Evolutionary conservation across 2,113 vertebrate genomes (phyloP).

Genomic region (Eurypyga helias): DNA sequence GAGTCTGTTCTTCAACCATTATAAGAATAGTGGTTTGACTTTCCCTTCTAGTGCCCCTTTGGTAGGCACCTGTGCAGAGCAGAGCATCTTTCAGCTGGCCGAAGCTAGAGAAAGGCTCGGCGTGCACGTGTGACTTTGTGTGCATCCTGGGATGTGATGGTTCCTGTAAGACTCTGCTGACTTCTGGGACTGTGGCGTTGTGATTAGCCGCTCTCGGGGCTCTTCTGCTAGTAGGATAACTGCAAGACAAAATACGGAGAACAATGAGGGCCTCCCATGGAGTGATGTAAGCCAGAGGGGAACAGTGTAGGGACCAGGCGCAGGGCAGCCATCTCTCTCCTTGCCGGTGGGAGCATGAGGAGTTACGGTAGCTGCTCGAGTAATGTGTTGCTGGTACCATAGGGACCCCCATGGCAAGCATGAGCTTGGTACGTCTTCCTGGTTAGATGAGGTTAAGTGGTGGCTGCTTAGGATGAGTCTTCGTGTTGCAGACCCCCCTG

Average conservation of each 20-base stretch:
- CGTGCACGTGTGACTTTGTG: fast-evolving
- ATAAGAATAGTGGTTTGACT: not conserved
- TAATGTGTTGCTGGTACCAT: fast-evolving
- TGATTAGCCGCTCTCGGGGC: not conserved
- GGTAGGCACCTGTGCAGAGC: not conserved
- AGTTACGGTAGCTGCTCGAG: not conserved
- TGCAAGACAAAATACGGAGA: fast-evolving
- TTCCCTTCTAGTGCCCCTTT: not conserved
- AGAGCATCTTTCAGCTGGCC: not conserved
- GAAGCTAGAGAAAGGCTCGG: not conserved
- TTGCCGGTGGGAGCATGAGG: not conserved
- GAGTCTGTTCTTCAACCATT: not conserved
- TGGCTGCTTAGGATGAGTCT: fast-evolving
- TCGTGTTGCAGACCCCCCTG: fast-evolving
- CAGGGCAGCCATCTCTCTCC: not conserved
- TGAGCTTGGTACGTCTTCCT: not conserved
- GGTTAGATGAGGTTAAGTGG: not conserved
- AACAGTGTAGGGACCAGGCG: fast-evolving
- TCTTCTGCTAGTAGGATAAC: not conserved
- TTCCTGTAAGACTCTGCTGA: not conserved
- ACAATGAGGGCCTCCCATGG: fast-evolving
- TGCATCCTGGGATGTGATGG: fast-evolving
- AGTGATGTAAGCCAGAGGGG: not conserved
- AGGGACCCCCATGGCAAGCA: fast-evolving
- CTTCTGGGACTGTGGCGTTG: not conserved